These are phyloP conservation scores for Troides aeacus DNA, from an alignment of 2,888 invertebrate species.

Conservation along the genomic window DNA sequence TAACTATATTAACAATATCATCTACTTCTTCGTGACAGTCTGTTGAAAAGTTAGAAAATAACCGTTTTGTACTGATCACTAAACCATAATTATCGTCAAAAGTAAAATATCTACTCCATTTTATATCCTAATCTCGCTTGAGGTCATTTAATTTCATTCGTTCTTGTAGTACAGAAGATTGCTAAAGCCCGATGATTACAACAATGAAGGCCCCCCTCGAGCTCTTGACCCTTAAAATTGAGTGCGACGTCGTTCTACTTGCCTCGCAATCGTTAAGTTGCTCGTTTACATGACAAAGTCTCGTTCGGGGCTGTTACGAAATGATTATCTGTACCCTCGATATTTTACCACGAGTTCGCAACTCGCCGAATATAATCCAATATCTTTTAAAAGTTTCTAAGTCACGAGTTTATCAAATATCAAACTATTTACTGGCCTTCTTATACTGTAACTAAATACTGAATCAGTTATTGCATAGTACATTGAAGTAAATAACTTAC, in stretches of 20 bases:
- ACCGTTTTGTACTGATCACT: too few relatives aligned
- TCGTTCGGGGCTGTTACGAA: constrained; percentile 50
- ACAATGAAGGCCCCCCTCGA: constrained; percentile 36
- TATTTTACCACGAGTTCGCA: constrained; percentile 40
- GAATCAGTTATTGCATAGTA: too few relatives aligned
- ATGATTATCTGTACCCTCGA: constrained; percentile 51
- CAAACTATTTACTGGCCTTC: too few relatives aligned
- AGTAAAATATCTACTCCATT: constrained; percentile 11
- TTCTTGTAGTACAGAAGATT: constrained; percentile 23
- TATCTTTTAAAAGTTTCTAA: neutral
- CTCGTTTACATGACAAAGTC: constrained; percentile 72
- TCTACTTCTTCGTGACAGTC: too few relatives aligned
- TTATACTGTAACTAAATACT: too few relatives aligned
- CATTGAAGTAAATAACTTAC: too few relatives aligned
- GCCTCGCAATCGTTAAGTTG: constrained; percentile 47
- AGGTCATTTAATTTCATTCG: constrained; percentile 21
- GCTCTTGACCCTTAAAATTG: constrained; percentile 41
- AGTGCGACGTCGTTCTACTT: constrained; percentile 38
- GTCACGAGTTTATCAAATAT: too few relatives aligned
- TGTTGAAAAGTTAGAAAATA: too few relatives aligned
- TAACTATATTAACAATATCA: too few relatives aligned
- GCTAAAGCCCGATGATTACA: constrained; percentile 37
- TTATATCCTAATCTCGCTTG: constrained; percentile 2
- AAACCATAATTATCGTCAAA: neutral
- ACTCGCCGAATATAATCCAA: constrained; percentile 14